Percentiles rank a stretch among this genome's conserved stretches.
Evolutionary conservation across 2,797 vertebrate genomes (phyloP).

Genomic region (Phataginus tricuspis): DNA sequence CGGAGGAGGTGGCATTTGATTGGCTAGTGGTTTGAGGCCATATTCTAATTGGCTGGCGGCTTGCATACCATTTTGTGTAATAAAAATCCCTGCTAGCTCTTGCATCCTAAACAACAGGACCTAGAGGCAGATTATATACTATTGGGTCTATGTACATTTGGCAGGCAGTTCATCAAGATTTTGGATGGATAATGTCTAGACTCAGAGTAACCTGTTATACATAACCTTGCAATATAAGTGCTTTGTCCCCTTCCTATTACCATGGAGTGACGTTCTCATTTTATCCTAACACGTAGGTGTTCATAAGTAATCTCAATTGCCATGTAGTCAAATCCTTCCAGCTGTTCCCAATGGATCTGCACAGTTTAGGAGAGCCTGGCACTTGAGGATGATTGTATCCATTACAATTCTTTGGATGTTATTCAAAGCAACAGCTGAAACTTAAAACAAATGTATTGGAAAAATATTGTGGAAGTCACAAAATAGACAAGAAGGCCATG

Average conservation of each 20-base stretch:
- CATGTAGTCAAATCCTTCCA: not conserved
- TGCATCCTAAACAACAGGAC: not conserved
- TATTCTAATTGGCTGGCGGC: not conserved
- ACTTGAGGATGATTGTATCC: not conserved
- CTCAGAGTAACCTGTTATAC: not conserved
- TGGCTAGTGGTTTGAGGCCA: not conserved
- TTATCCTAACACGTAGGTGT: not conserved
- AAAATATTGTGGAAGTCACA: not conserved
- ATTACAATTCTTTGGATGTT: not conserved
- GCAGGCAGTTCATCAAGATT: not conserved
- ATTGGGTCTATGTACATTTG: not conserved
- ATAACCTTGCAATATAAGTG: not conserved
- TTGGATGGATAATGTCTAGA: not conserved
- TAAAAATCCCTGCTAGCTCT: not conserved
- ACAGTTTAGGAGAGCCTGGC: not conserved
- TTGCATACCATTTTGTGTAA: not conserved
- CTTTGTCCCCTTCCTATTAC: not conserved
- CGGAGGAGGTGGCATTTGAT: not conserved
- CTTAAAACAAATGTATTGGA: not conserved
- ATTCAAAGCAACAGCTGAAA: not conserved
- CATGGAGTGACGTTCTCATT: not conserved
- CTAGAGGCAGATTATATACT: not conserved
- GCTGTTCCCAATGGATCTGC: not conserved
- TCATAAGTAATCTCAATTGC: not conserved
- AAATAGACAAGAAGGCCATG: not conserved